These are phyloP conservation scores for Ciona savignyi DNA, from an alignment of 23 tunicate species.

Conservation along the genomic window DNA sequence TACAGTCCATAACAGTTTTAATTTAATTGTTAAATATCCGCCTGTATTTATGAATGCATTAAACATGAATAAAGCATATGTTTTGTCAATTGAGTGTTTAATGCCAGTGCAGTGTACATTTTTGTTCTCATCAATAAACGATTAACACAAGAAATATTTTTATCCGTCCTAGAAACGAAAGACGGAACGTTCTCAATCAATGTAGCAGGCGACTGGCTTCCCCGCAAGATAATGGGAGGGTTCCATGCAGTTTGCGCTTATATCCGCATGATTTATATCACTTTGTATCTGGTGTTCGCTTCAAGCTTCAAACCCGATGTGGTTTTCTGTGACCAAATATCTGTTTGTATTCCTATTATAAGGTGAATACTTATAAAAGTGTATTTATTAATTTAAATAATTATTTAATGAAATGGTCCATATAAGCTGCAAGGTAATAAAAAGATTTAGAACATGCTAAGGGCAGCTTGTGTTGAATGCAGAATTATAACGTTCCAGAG, in stretches of 20 bases:
- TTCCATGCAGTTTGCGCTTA: constrained; percentile 86
- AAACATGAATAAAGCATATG: too few relatives aligned
- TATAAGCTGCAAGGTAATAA: not conserved
- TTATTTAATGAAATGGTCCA: not conserved
- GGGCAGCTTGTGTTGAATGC: not conserved
- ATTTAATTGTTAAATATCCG: too few relatives aligned
- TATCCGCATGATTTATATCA: constrained; percentile 57
- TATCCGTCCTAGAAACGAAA: constrained; percentile 83
- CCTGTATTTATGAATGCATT: too few relatives aligned
- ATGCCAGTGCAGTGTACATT: too few relatives aligned
- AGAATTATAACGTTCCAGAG: not conserved
- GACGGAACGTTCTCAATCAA: constrained; percentile 94
- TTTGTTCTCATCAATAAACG: too few relatives aligned
- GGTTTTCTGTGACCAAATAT: constrained; percentile 90
- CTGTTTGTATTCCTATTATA: constrained; percentile 72
- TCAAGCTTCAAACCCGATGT: constrained; percentile 60
- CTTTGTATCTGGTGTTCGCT: constrained; percentile 66
- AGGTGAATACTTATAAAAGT: constrained; percentile 14
- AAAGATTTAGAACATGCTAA: not conserved
- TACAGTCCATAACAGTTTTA: too few relatives aligned
- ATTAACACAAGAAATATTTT: too few relatives aligned
- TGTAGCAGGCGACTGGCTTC: constrained; percentile 76
- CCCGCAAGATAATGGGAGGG: constrained; percentile 58
- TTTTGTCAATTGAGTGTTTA: too few relatives aligned
- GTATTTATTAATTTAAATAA: not conserved